Evolutionary conservation across 2,888 invertebrate species (phyloP).

Genomic region (Heliconius charithonia): DNA sequence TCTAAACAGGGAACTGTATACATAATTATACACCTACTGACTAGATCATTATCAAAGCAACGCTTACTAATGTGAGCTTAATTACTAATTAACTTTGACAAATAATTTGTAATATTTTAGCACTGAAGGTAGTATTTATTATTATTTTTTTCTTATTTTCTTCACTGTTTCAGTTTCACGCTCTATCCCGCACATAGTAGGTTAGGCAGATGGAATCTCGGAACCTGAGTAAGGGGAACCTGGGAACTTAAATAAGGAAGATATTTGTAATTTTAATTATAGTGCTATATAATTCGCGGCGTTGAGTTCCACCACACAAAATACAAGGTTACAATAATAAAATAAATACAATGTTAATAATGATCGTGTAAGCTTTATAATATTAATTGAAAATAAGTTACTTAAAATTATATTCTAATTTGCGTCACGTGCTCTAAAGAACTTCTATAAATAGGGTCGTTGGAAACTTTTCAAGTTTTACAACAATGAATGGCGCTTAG

Average conservation of each 20-base stretch:
- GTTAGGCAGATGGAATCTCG: too few species aligned
- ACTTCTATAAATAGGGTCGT: conserved; percentile 11
- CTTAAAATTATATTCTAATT: conserved; percentile 22
- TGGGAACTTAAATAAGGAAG: too few species aligned
- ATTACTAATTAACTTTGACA: not conserved
- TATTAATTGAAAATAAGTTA: not conserved
- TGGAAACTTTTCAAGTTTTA: conserved; percentile 20
- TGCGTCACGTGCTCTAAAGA: conserved; percentile 17
- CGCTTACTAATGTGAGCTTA: not conserved
- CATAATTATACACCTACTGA: not conserved
- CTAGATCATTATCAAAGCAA: not conserved
- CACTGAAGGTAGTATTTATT: not conserved
- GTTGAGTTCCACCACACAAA: not conserved
- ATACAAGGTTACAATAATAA: too few species aligned
- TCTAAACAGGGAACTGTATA: not conserved
- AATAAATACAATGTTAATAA: too few species aligned
- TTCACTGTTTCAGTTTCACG: too few species aligned
- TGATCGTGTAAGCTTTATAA: not conserved
- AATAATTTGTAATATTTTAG: not conserved
- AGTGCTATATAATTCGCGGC: too few species aligned
- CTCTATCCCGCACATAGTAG: too few species aligned
- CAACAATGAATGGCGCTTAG: conserved; percentile 14
- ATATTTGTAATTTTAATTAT: too few species aligned
- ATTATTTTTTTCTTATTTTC: too few species aligned
- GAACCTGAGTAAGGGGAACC: too few species aligned